These are phyloP conservation scores for Amphimedon queenslandica DNA, from an alignment of 37 sponge, comb jelly and placozoan genomes.

Conservation along the genomic window DNA sequence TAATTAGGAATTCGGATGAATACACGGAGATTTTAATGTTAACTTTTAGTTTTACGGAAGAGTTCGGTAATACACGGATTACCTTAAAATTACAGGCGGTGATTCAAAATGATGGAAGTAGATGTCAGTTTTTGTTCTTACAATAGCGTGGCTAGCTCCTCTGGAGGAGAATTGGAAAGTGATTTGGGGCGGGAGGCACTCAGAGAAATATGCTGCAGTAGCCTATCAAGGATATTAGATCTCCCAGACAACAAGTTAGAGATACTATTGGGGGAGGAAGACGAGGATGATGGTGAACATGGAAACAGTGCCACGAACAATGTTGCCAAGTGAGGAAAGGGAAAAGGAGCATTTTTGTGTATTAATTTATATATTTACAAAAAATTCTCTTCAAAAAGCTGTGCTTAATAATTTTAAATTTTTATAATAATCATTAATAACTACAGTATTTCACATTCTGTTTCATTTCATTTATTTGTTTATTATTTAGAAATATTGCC, in stretches of 20 bases:
- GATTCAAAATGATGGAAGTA: slow-evolving; percentile 1
- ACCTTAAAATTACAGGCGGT: neutral
- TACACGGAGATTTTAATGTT: too few relatives aligned
- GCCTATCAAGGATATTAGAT: slow-evolving; percentile 61
- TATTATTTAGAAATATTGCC: slow-evolving; percentile 45
- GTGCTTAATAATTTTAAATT: too few relatives aligned
- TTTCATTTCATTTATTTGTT: neutral
- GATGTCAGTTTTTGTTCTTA: slow-evolving; percentile 14
- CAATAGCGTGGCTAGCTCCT: slow-evolving; percentile 21
- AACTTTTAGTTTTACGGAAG: too few relatives aligned
- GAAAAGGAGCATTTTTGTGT: neutral
- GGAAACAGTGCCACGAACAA: slow-evolving; percentile 26
- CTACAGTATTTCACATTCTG: too few relatives aligned
- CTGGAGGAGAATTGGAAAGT: slow-evolving; percentile 51
- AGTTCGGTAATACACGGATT: too few relatives aligned
- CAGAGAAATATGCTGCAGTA: slow-evolving; percentile 65
- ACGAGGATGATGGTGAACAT: slow-evolving; percentile 2
- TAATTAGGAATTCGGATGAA: too few relatives aligned
- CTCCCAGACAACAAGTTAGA: slow-evolving; percentile 65
- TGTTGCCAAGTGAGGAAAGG: slow-evolving; percentile 42
- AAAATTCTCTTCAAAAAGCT: too few relatives aligned
- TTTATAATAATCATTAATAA: too few relatives aligned
- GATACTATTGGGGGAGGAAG: slow-evolving; percentile 42
- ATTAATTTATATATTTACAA: too few relatives aligned
- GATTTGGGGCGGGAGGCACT: slow-evolving; percentile 66